phyloP scores from a whole-genome alignment of 2,797 vertebrate species.

The Otus scops region DNA sequence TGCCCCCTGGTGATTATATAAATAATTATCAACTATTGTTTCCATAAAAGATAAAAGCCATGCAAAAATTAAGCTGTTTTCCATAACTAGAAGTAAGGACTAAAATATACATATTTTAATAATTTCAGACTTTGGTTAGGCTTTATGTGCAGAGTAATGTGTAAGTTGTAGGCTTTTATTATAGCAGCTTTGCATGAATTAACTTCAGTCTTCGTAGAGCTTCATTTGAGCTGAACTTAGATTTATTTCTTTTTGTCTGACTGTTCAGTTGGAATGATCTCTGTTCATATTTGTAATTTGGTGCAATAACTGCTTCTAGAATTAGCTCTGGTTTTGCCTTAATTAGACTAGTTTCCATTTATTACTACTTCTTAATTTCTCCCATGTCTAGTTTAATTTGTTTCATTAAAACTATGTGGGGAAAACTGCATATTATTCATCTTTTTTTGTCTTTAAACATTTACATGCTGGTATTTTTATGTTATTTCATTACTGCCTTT shows the following conservation, averaged over 20 bases:
- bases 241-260: not conserved
- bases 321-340: not conserved
- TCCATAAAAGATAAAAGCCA: not conserved
- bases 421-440: not conserved
- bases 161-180: not conserved
- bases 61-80: not conserved
- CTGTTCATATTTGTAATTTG: not conserved
- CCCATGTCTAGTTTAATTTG: not conserved
- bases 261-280: not conserved
- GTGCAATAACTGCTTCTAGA: not conserved
- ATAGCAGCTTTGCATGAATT: not conserved
- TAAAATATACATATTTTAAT: not conserved
- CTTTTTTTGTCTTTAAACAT: not conserved
- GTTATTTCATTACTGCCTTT: not conserved
- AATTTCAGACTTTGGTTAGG: not conserved
- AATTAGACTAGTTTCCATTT: not conserved
- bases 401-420: not conserved
- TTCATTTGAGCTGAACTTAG: not conserved
- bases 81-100: not conserved
- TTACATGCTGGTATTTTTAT: not conserved
- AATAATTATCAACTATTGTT: not conserved
- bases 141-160: not conserved
- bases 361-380: not conserved
- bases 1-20: slow-evolving; percentile 18
- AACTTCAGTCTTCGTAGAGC: not conserved